Conservation (phyloP, 2,888 invertebrate genomes). For the Chromoteleia sp. region DNA sequence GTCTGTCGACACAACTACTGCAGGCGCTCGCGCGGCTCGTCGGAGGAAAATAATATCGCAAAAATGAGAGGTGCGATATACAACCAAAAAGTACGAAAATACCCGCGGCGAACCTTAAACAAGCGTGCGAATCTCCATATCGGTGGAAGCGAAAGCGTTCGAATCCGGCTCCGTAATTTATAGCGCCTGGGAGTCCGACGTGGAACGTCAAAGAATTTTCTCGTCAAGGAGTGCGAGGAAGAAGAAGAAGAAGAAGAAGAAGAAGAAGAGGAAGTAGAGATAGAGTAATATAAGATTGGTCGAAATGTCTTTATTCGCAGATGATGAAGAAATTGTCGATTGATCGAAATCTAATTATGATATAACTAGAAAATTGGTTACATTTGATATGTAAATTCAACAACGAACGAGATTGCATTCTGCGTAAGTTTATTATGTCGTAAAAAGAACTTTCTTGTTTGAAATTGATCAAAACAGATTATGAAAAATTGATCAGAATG, state of each 20-base stretch:
- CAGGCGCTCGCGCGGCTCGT: conserved; percentile 28
- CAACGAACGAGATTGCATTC: background rate
- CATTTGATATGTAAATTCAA: background rate
- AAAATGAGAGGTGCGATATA: conserved; percentile 57
- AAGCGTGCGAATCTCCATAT: conserved; percentile 67
- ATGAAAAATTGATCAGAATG: no score
- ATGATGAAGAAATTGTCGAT: conserved; percentile 10
- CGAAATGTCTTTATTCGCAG: conserved; percentile 38
- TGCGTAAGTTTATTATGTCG: background rate
- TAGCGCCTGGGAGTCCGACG: conserved; percentile 40
- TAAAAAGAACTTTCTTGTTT: no score
- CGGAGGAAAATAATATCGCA: conserved; percentile 54
- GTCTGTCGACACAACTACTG: conserved; percentile 51
- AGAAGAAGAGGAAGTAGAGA: no score
- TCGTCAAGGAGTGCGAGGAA: conserved; percentile 30
- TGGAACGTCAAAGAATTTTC: conserved; percentile 56
- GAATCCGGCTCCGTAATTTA: conserved; percentile 62
- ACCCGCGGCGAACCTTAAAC: conserved; percentile 57
- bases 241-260: background rate
- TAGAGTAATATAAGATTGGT: conserved; percentile 11
- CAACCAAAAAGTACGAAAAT: conserved; percentile 40
- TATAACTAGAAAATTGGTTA: background rate
- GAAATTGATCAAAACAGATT: no score
- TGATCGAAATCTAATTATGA: conserved; percentile 35
- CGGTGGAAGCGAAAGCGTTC: conserved; percentile 51